Evolutionary conservation across 2,888 invertebrate genomes (phyloP).

Genomic region (Podotricha telesiphe): DNA sequence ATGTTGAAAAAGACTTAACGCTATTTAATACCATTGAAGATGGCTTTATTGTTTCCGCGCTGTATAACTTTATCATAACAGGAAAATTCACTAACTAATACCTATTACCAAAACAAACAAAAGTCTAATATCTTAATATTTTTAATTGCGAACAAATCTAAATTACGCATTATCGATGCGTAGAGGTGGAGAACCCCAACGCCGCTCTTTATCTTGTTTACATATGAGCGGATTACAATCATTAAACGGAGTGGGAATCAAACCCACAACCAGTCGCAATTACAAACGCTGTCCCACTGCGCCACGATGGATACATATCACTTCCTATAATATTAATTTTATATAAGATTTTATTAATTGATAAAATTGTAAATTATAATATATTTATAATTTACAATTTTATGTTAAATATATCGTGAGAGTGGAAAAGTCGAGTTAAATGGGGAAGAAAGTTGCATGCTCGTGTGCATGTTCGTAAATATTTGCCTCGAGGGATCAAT

Average conservation of each 20-base stretch:
- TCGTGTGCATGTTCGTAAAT: slow-evolving; percentile 13
- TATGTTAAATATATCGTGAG: background rate
- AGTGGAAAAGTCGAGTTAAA: background rate
- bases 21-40: slow-evolving; percentile 21
- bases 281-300: too few relatives aligned
- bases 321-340: too few relatives aligned
- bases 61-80: slow-evolving; percentile 9
- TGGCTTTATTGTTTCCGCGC: slow-evolving; percentile 11
- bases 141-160: background rate
- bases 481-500: slow-evolving; percentile 33
- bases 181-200: too few relatives aligned
- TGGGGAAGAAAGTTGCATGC: background rate
- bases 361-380: background rate
- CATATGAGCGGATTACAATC: too few relatives aligned
- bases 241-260: too few relatives aligned
- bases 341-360: background rate
- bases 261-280: too few relatives aligned
- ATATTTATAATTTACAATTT: background rate
- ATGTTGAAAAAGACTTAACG: slow-evolving; percentile 21
- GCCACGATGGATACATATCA: too few relatives aligned
- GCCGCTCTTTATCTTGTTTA: too few relatives aligned
- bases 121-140: background rate
- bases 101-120: background rate
- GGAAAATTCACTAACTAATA: background rate
- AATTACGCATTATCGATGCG: too few relatives aligned